These are phyloP conservation scores for Enoplosus armatus DNA, from an alignment of 2,797 vertebrate genomes.

Conservation along the genomic window DNA sequence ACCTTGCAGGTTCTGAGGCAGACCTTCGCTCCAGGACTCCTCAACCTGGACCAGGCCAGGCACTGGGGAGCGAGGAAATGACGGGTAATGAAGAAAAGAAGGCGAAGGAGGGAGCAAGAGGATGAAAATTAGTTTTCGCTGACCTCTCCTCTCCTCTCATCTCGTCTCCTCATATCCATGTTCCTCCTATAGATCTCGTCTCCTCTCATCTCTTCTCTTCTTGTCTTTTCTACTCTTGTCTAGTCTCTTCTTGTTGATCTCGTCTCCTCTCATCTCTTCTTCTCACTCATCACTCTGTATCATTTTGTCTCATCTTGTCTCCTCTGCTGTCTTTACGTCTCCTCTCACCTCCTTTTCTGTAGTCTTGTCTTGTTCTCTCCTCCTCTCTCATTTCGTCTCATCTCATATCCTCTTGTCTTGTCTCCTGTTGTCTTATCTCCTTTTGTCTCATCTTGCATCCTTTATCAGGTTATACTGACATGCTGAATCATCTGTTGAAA, in stretches of 20 bases:
- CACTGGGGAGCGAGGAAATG: slow-evolving; percentile 57
- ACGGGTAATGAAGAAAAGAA: slow-evolving; percentile 18
- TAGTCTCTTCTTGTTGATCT: not conserved
- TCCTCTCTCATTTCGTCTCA: not conserved
- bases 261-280: not conserved
- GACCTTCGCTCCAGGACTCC: slow-evolving; percentile 58
- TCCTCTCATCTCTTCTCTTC: not conserved
- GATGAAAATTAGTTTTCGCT: slow-evolving; percentile 52
- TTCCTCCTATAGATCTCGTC: no score
- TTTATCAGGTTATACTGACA: slow-evolving; percentile 51
- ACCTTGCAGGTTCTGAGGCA: slow-evolving; percentile 69
- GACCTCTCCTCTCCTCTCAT: not conserved
- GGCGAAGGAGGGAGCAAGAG: slow-evolving; percentile 3
- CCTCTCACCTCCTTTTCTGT: not conserved
- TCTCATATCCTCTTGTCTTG: not conserved
- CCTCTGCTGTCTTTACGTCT: not conserved
- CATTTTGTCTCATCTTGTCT: not conserved
- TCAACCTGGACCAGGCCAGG: slow-evolving; percentile 45
- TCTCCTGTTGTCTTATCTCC: not conserved
- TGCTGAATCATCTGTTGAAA: slow-evolving; percentile 54
- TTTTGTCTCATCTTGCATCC: not conserved
- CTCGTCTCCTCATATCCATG: no score
- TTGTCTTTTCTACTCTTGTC: no score
- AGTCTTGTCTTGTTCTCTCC: not conserved
- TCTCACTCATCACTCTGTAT: no score